phyloP scores from a whole-genome alignment of 2,797 vertebrate species.

The Coendou prehensilis region DNA sequence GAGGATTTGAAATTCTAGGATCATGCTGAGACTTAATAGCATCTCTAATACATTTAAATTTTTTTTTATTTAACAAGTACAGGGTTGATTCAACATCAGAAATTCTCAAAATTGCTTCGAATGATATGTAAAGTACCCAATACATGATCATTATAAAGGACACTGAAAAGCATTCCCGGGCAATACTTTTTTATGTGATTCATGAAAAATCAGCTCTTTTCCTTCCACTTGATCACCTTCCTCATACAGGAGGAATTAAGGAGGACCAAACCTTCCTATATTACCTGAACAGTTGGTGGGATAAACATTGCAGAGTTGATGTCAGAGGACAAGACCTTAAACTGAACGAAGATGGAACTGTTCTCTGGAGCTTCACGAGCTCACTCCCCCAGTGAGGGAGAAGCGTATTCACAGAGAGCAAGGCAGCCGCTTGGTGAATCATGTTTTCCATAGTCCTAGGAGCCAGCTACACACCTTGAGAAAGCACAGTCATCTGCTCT shows the following conservation, averaged over 20 bases:
- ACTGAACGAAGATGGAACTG: background rate
- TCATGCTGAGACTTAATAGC: background rate
- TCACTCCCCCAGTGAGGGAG: background rate
- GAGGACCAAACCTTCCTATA: background rate
- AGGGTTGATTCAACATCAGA: background rate
- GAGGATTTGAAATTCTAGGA: slow-evolving; percentile 23
- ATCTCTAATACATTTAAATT: background rate
- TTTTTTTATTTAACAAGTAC: background rate
- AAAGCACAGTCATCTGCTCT: slow-evolving; percentile 38
- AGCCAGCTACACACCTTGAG: background rate
- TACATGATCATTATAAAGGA: background rate
- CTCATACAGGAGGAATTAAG: background rate
- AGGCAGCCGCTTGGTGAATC: background rate
- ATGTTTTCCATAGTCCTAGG: background rate
- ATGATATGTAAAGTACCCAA: background rate
- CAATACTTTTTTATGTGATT: slow-evolving; percentile 22
- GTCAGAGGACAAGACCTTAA: background rate
- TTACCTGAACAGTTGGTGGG: background rate
- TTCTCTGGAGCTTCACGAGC: background rate
- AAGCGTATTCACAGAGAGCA: background rate
- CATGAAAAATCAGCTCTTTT: background rate
- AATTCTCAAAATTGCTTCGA: background rate
- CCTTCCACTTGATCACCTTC: background rate
- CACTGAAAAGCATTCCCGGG: background rate
- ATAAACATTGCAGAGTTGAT: background rate